Conservation (phyloP, 2,797 vertebrate genomes). For the Malacoctenus gilli region DNA sequence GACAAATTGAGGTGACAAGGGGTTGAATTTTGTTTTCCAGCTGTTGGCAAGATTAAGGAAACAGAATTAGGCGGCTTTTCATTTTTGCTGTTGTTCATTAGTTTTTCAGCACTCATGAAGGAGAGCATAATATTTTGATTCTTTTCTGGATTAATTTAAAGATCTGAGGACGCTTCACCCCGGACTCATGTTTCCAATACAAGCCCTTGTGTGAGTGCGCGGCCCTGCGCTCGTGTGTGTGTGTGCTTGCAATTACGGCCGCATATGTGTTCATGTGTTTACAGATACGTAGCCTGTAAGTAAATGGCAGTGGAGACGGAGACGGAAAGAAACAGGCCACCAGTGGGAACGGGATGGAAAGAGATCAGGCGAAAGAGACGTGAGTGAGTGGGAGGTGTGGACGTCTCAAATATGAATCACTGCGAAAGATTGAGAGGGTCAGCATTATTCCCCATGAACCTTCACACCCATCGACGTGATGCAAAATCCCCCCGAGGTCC, state of each 20-base stretch:
- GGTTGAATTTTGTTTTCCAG: constrained; percentile 55
- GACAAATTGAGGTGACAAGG: constrained; percentile 68
- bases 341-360: constrained; percentile 49
- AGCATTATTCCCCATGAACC: constrained; percentile 37
- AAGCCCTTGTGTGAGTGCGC: constrained; percentile 34
- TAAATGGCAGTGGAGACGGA: constrained; percentile 52
- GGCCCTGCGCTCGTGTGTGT: constrained; percentile 21
- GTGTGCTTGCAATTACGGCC: constrained; percentile 24
- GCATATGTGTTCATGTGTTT: constrained; percentile 57
- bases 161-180: constrained; percentile 33
- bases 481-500: constrained; percentile 36
- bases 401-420: constrained; percentile 54
- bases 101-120: constrained; percentile 42
- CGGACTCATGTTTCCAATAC: constrained; percentile 57
- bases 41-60: constrained; percentile 51
- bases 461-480: constrained; percentile 49
- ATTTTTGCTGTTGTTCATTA: constrained; percentile 48
- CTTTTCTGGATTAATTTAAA: constrained; percentile 42
- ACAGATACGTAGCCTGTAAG: constrained; percentile 46
- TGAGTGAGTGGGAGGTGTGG: constrained; percentile 53
- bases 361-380: constrained; percentile 52
- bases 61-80: constrained; percentile 47
- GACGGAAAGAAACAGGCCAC: constrained; percentile 43
- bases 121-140: constrained; percentile 58
- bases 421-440: constrained; percentile 20